Percentiles rank a stretch among this genome's conserved stretches.
Conservation (phyloP, 2,888 invertebrate species). For the Euzetes globulus region DNA sequence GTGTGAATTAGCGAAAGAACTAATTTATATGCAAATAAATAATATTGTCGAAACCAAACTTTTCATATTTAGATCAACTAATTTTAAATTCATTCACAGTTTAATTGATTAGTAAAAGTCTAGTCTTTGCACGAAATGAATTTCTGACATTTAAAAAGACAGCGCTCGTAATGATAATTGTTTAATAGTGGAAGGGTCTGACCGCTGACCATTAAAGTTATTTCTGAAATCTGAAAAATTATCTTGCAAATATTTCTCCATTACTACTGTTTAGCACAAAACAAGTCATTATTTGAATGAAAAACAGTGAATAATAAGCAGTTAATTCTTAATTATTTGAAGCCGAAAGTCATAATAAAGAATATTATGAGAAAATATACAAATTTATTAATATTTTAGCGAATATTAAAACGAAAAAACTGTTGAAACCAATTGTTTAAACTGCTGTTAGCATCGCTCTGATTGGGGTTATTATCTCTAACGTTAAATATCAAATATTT, state of each 20-base stretch:
- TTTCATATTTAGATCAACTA: conserved; percentile 5
- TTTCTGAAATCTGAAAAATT: no score
- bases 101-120: conserved; percentile 25
- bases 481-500: neutral
- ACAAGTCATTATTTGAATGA: no score
- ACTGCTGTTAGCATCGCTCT: conserved; percentile 15
- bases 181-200: neutral
- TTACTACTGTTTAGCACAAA: no score
- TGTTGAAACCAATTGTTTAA: neutral
- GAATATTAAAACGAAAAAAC: neutral
- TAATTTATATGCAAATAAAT: neutral
- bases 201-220: neutral
- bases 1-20: neutral
- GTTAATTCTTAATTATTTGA: neutral
- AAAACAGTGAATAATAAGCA: neutral
- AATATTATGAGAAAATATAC: neutral
- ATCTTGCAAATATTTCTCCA: no score
- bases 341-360: no score
- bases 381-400: neutral
- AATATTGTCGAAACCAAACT: neutral
- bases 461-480: conserved; percentile 18
- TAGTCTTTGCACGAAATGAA: neutral
- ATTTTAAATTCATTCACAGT: neutral
- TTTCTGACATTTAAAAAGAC: neutral
- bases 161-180: neutral